Evolutionary conservation across 2,797 vertebrate genomes (phyloP).

Genomic region (Enteromius trimaculatus): DNA sequence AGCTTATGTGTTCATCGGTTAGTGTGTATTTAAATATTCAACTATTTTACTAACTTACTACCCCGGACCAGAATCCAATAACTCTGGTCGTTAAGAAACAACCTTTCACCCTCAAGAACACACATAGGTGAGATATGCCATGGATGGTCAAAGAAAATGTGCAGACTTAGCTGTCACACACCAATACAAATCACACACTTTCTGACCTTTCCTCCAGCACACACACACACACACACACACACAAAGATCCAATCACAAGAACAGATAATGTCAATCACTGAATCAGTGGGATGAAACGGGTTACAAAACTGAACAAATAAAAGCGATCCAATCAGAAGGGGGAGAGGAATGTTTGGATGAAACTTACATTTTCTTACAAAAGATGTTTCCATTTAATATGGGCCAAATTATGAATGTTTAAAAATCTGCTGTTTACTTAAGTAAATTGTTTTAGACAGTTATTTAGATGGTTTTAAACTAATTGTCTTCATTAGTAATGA

Average conservation of each 20-base stretch:
- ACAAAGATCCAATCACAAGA: slow-evolving; percentile 37
- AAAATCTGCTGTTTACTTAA: not conserved
- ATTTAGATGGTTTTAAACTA: not conserved
- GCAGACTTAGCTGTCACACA: slow-evolving; percentile 43
- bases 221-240: not conserved
- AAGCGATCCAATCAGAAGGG: not conserved
- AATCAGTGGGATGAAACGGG: not conserved
- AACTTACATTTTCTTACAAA: not conserved
- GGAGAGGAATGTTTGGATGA: not conserved
- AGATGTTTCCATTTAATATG: not conserved
- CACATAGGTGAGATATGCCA: slow-evolving; percentile 43
- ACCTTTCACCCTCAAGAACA: slow-evolving; percentile 6
- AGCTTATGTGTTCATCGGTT: not conserved
- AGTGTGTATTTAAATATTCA: not conserved
- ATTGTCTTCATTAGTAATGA: too few species aligned
- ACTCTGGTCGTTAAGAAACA: slow-evolving; percentile 6
- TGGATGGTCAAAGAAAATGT: not conserved
- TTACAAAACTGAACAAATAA: not conserved
- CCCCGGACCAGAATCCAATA: not conserved
- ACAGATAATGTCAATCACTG: not conserved
- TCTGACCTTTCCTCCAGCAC: slow-evolving; percentile 47
- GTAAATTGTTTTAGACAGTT: not conserved
- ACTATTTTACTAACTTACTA: not conserved
- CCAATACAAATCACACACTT: not conserved
- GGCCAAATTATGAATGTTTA: not conserved